Evolutionary conservation across 2,113 vertebrate species (phyloP).

Genomic region (Engystomops pustulosus): DNA sequence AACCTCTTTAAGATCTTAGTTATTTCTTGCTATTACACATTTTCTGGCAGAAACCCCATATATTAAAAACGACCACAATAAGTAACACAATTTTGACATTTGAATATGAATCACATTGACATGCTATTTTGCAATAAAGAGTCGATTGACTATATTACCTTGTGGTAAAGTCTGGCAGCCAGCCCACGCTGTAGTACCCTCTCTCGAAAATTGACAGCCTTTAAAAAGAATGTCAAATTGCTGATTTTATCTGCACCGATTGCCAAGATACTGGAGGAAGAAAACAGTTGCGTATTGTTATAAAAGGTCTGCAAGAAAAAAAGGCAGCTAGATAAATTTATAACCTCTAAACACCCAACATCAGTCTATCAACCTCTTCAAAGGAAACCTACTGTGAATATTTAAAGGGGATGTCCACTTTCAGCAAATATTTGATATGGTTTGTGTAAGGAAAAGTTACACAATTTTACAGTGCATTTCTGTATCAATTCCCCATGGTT

Average conservation of each 20-base stretch:
- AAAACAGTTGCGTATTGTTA: constrained; percentile 15
- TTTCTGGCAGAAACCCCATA: neutral
- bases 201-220: constrained; percentile 70
- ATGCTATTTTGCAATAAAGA: constrained; percentile 1
- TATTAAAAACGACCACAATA: neutral
- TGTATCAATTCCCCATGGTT: no score
- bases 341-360: no score
- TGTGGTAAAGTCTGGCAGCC: constrained; percentile 68
- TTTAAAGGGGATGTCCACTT: no score
- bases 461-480: no score
- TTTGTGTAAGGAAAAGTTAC: no score
- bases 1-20: neutral
- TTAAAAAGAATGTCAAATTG: constrained; percentile 67
- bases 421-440: no score
- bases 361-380: no score
- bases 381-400: no score
- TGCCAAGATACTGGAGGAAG: constrained; percentile 65
- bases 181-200: constrained; percentile 68
- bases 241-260: constrained; percentile 64
- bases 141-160: constrained; percentile 64
- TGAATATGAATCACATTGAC: constrained; percentile 1
- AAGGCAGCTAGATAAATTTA: no score
- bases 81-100: neutral
- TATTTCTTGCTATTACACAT: neutral
- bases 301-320: neutral